These are phyloP conservation scores for Neuroterus valhalla DNA, from an alignment of 1,140 invertebrate genomes.

Conservation along the genomic window DNA sequence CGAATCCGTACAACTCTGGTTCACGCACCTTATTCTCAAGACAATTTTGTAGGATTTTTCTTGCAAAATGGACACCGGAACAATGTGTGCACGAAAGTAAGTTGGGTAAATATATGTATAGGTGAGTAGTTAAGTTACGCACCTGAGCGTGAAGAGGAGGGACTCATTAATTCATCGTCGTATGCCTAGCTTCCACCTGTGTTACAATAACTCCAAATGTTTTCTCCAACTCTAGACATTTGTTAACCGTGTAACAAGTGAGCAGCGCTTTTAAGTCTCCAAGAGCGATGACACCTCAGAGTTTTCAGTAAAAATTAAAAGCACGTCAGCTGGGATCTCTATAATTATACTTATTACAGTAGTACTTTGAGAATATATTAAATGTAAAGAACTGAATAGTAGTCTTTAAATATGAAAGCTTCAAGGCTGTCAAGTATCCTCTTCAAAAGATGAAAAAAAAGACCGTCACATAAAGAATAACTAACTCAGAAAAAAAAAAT, in stretches of 20 bases:
- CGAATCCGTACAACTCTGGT: not conserved
- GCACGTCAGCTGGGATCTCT: too few relatives aligned
- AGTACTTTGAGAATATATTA: too few relatives aligned
- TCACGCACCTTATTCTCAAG: not conserved
- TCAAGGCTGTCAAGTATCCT: too few relatives aligned
- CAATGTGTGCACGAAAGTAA: slow-evolving; percentile 3
- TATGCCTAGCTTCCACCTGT: slow-evolving; percentile 52
- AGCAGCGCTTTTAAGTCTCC: slow-evolving; percentile 35
- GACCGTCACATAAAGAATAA: too few relatives aligned
- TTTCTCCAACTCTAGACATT: slow-evolving; percentile 38
- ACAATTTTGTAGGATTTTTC: not conserved
- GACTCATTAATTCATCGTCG: slow-evolving; percentile 53
- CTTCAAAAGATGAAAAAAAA: too few relatives aligned
- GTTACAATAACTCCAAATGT: slow-evolving; percentile 40
- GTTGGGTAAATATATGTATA: not conserved
- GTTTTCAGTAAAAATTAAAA: slow-evolving; percentile 40
- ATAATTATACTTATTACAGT: too few relatives aligned
- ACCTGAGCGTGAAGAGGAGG: slow-evolving; percentile 60
- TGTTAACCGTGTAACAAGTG: not conserved
- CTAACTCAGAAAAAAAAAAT: too few relatives aligned
- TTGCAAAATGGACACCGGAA: slow-evolving; percentile 1
- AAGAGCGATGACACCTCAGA: slow-evolving; percentile 36
- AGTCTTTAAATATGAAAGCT: too few relatives aligned
- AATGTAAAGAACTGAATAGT: too few relatives aligned
- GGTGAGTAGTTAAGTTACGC: slow-evolving; percentile 52